Conservation (phyloP, 2,113 vertebrate species). For the Dromaius novaehollandiae region DNA sequence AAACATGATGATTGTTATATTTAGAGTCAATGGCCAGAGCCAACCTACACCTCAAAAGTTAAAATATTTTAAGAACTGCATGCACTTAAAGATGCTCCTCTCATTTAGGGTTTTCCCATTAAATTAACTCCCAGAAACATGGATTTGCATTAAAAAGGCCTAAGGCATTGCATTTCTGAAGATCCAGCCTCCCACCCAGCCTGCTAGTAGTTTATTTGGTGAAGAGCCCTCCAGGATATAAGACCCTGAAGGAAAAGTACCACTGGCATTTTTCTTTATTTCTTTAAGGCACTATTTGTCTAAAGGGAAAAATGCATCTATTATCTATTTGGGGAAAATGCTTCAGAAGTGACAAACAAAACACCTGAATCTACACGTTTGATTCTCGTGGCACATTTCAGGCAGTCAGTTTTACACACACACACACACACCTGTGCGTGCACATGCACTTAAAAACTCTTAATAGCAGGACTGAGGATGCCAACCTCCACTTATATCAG, state of each 20-base stretch:
- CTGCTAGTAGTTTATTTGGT: background rate
- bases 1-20: background rate
- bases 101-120: background rate
- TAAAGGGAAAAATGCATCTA: background rate
- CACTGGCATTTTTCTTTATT: background rate
- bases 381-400: background rate
- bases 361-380: rapidly evolving
- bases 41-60: background rate
- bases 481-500: background rate
- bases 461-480: background rate
- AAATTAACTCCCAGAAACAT: background rate
- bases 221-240: background rate
- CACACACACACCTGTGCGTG: background rate
- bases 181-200: background rate
- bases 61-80: background rate
- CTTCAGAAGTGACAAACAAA: background rate
- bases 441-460: background rate
- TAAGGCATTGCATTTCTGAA: background rate
- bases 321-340: background rate
- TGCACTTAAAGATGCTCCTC: background rate
- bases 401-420: background rate
- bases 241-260: background rate
- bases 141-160: conserved; percentile 43
- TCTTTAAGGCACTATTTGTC: background rate
- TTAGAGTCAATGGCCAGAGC: background rate